A percentile compares a stretch with the other conserved stretches of the same genome.
Evolutionary conservation across 2,797 vertebrate species (phyloP).

Genomic region (Microctenopoma steveboyesi): DNA sequence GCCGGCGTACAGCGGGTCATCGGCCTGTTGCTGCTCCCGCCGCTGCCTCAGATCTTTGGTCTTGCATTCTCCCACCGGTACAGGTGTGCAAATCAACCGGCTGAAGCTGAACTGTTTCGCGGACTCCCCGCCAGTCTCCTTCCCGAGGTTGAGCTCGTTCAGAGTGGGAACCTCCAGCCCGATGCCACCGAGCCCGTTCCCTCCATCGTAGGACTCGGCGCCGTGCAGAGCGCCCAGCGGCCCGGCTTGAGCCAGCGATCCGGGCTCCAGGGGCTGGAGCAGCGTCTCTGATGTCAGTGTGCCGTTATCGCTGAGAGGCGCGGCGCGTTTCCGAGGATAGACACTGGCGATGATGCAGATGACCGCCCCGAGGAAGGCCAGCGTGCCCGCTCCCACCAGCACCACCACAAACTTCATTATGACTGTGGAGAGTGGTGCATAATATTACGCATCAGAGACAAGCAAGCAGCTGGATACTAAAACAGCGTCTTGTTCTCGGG

Average conservation of each 20-base stretch:
- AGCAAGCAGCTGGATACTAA: neutral
- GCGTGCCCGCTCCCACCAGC: conserved; percentile 91
- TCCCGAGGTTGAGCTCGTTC: conserved; percentile 80
- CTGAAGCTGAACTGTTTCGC: conserved; percentile 86
- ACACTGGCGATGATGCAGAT: conserved; percentile 96
- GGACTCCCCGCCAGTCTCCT: conserved; percentile 72
- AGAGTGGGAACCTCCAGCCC: conserved; percentile 82
- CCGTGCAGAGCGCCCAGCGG: conserved; percentile 89
- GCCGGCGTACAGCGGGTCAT: conserved; percentile 67
- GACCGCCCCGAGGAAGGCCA: conserved; percentile 94
- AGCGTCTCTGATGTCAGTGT: conserved; percentile 80
- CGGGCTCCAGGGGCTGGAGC: conserved; percentile 70
- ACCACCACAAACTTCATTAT: conserved; percentile 95
- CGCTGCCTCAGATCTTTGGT: conserved; percentile 76
- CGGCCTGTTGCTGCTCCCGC: conserved; percentile 61
- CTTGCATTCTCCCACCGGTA: conserved; percentile 86
- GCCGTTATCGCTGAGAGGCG: conserved; percentile 82
- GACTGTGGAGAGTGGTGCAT: conserved; percentile 9
- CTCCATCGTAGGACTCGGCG: conserved; percentile 76
- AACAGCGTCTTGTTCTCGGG: neutral
- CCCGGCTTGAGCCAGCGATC: conserved; percentile 81
- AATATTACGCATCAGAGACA: neutral
- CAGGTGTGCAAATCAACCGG: conserved; percentile 91
- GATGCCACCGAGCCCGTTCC: conserved; percentile 72
- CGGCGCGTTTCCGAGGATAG: conserved; percentile 86